Percentiles rank a stretch among this genome's conserved stretches.
phyloP scores from a whole-genome alignment of 2,797 vertebrate genomes.

The Vespertilio murinus region DNA sequence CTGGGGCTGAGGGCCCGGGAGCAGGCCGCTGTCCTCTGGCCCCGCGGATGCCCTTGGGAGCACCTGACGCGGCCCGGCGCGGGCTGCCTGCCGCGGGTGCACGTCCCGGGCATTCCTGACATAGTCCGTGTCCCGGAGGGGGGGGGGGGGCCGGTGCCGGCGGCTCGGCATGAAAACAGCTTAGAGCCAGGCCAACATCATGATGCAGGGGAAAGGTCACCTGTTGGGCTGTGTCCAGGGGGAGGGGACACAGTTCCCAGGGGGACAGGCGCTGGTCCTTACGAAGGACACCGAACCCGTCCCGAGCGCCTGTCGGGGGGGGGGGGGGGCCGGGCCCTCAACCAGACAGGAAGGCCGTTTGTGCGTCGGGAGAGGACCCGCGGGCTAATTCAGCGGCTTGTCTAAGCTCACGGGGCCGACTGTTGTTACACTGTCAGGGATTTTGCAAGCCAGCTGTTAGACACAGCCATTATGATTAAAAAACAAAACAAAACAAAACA shows the following conservation, averaged over 20 bases:
- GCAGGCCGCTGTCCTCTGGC: not conserved
- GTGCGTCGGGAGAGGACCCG: fast-evolving
- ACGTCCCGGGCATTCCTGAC: not conserved
- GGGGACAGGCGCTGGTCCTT: not conserved
- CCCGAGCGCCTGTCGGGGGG: not conserved
- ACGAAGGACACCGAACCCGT: not conserved
- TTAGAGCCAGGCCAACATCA: not conserved
- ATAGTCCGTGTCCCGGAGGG: not conserved
- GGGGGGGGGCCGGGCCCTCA: not conserved
- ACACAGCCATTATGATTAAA: not conserved
- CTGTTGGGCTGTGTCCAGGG: not conserved
- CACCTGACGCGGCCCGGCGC: not conserved
- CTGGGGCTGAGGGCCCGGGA: not conserved
- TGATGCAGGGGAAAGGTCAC: slow-evolving; percentile 48
- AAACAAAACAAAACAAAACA: too few relatives aligned
- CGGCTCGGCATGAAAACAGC: not conserved
- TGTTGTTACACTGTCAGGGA: not conserved
- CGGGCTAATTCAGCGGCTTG: not conserved
- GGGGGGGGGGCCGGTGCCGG: not conserved
- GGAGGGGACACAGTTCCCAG: not conserved
- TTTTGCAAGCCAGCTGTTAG: not conserved
- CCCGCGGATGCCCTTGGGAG: slow-evolving; percentile 29
- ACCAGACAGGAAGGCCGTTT: not conserved
- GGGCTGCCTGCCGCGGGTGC: not conserved
- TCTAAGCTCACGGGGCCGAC: too few relatives aligned